A percentile compares a stretch with the other conserved stretches of the same genome.
Conservation (phyloP, 2,888 invertebrate genomes). For the Lithodes maja region DNA sequence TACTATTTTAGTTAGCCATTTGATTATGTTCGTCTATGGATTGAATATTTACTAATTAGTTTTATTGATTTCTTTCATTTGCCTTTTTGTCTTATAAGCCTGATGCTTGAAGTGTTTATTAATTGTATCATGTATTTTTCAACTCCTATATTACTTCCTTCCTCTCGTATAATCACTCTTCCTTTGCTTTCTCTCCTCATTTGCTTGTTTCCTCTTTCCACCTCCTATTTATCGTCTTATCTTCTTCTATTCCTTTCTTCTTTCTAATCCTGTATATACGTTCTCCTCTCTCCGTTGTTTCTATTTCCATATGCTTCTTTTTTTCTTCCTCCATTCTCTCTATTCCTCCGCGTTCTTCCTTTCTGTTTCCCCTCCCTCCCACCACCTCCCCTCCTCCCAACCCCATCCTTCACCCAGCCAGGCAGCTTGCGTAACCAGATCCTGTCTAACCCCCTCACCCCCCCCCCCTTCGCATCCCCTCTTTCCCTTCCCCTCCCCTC, state of each 20-base stretch:
- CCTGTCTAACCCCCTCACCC: background rate
- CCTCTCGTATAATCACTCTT: background rate
- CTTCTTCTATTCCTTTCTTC: background rate
- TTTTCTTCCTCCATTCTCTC: background rate
- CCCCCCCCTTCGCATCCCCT: background rate
- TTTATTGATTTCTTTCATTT: too few relatives aligned
- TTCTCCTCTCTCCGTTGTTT: background rate
- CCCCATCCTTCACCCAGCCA: background rate
- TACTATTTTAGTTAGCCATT: too few relatives aligned
- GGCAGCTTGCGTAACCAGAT: background rate
- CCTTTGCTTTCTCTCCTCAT: background rate
- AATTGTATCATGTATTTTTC: too few relatives aligned
- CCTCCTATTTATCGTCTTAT: background rate
- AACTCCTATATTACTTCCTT: background rate
- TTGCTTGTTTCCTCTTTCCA: background rate
- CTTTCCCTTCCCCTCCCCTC: background rate
- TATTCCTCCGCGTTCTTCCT: background rate
- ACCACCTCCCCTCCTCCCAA: background rate
- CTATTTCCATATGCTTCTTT: background rate
- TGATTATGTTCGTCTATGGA: too few relatives aligned
- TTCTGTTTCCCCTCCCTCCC: background rate
- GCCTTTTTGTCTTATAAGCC: too few relatives aligned
- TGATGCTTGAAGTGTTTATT: too few relatives aligned
- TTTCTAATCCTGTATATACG: background rate
- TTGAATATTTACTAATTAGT: too few relatives aligned